Evolutionary conservation across 1,140 invertebrate genomes (phyloP).

Genomic region (Scaptomyza pallida): DNA sequence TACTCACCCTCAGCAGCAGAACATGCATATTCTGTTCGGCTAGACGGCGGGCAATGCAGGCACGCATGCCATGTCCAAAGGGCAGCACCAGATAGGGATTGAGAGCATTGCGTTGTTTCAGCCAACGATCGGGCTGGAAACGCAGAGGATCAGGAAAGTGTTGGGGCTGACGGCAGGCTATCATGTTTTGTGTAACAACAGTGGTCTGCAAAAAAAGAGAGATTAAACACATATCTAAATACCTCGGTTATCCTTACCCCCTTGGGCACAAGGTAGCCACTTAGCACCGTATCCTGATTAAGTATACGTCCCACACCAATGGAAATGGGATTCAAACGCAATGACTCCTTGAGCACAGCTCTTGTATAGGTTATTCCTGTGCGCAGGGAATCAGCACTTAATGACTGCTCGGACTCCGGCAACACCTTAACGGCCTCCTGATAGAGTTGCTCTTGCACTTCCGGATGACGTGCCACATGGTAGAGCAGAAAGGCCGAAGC

Average conservation of each 20-base stretch:
- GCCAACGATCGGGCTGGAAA: constrained; percentile 92
- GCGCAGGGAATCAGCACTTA: constrained; percentile 86
- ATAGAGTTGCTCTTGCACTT: constrained; percentile 90
- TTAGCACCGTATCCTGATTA: constrained; percentile 90
- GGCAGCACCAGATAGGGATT: constrained; percentile 93
- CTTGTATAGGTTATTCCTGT: constrained; percentile 89
- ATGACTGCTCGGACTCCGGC: constrained; percentile 83
- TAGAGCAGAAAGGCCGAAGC: constrained; percentile 92
- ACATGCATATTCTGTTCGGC: constrained; percentile 95
- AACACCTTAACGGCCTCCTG: constrained; percentile 87
- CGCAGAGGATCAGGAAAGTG: constrained; percentile 88
- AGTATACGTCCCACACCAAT: constrained; percentile 92
- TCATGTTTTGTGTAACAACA: constrained; percentile 94
- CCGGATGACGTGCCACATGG: constrained; percentile 89
- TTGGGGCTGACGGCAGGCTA: constrained; percentile 88
- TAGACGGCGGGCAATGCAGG: constrained; percentile 93
- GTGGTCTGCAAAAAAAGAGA: constrained; percentile 88
- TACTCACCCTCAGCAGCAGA: constrained; percentile 89
- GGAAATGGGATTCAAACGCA: constrained; percentile 92
- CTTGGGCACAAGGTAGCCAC: constrained; percentile 93
- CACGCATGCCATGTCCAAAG: constrained; percentile 94
- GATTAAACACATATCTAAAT: not conserved
- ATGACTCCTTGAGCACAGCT: constrained; percentile 93
- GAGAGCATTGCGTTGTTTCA: constrained; percentile 84
- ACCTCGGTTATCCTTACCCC: constrained; percentile 87